Percentiles rank a stretch among this genome's conserved stretches.
Evolutionary conservation across 35 echinoderm and acorn worm genomes (phyloP).

Genomic region (Patiria miniata): DNA sequence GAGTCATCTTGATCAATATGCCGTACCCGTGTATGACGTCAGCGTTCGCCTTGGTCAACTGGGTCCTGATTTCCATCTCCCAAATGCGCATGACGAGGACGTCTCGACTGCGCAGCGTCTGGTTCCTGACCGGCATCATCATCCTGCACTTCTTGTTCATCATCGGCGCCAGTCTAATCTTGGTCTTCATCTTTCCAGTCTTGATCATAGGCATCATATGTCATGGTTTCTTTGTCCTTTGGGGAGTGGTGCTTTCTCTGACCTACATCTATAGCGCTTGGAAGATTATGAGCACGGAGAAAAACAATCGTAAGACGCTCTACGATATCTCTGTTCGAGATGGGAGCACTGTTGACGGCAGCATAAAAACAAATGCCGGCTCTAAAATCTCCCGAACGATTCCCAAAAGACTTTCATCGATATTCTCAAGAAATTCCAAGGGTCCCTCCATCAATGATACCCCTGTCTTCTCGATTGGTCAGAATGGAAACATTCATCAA

Average conservation of each 20-base stretch:
- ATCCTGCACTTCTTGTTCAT: background rate
- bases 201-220: background rate
- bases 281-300: background rate
- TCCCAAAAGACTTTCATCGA: background rate
- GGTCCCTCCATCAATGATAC: background rate
- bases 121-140: background rate
- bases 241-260: background rate
- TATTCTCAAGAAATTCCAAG: background rate
- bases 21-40: constrained; percentile 20
- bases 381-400: background rate
- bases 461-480: background rate
- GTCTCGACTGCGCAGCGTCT: background rate
- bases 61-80: constrained; percentile 3
- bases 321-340: background rate
- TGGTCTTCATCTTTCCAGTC: background rate
- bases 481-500: no score
- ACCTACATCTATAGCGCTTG: constrained; percentile 8
- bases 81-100: constrained; percentile 1
- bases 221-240: constrained; percentile 10
- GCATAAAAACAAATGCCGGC: background rate
- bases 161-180: background rate
- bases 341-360: no score
- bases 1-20: background rate
- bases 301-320: background rate
- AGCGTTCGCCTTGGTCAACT: background rate